Evolutionary conservation across 1,140 invertebrate species (phyloP).

Genomic region (Drosophila triauraria): DNA sequence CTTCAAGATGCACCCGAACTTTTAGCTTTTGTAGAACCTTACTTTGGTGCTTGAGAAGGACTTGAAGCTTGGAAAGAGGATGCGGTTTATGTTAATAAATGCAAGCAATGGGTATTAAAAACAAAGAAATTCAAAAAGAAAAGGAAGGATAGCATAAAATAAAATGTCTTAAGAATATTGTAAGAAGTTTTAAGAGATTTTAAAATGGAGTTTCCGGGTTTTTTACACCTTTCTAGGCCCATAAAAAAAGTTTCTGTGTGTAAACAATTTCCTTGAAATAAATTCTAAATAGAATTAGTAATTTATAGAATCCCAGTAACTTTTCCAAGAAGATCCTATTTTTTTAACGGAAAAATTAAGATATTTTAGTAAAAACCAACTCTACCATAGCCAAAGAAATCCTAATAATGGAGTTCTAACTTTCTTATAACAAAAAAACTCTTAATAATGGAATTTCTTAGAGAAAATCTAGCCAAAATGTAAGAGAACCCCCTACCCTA

Average conservation of each 20-base stretch:
- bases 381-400: no score
- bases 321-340: background rate
- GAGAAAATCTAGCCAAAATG: background rate
- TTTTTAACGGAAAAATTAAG: no score
- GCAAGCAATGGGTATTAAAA: background rate
- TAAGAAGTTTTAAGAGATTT: background rate
- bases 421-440: no score
- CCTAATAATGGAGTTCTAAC: no score
- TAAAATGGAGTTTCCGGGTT: no score
- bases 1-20: background rate
- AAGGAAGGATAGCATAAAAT: background rate
- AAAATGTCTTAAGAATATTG: background rate
- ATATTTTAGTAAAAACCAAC: no score
- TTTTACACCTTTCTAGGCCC: background rate
- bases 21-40: conserved; percentile 65
- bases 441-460: background rate
- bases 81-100: conserved; percentile 3
- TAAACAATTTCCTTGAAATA: background rate
- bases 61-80: conserved; percentile 48
- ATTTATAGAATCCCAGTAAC: background rate
- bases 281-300: background rate
- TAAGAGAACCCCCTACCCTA: no score
- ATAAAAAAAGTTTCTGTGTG: background rate
- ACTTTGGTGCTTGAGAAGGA: conserved; percentile 72
- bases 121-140: no score